Base-by-base conservation (phyloP, 2,888 invertebrate genomes). In the Seira musarum region DNA sequence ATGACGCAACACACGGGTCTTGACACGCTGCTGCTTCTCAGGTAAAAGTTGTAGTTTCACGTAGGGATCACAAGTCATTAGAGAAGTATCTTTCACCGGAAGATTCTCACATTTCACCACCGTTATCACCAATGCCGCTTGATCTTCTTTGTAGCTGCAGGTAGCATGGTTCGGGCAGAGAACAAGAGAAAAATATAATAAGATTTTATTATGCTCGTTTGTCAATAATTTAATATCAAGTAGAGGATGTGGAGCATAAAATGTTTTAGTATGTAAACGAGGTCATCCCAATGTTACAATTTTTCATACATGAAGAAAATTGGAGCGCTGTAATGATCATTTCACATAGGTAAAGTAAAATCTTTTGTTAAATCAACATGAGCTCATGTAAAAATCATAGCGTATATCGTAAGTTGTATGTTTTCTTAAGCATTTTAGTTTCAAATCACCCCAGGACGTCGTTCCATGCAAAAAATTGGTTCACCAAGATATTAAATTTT, bases 21-120 rank as follows among this genome's bases (percentile, higher is more conserved):
- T 98, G 75, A 97, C 98, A 89, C 97, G 97, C 89, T 98, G 98
- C 88, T 97, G 96, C 89, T 98, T 98, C 88, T 99, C 99, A 0
- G 99, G 99, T 85, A 99, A 90, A 53, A 99, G 91, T 89, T 98
- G 99, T 76, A 99, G 92, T 89, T 99, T 99, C 49, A 99, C 97
- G 89, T 99, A 99, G 0, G 99, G 99, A 91, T 99, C 99, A 87
- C 94, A 93, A 8, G 95, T 95, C 0, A 94, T 94, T 8, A 94
- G 91, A 85, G 92, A 92, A 0, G 94, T 93, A 88, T 96, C 95
- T 87, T 95, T 93, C 0, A 94, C 94, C 0, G 97, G 97, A 66
- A 98, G 90, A 53, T 95, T 95, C 84, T 93, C 93, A 89, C 97
- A 97, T 64, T 95, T 94, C 53, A 96, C 94, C 87, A 98, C 96